Conservation (phyloP, 2,888 invertebrate species). For the Enchytraeus crypticus region DNA sequence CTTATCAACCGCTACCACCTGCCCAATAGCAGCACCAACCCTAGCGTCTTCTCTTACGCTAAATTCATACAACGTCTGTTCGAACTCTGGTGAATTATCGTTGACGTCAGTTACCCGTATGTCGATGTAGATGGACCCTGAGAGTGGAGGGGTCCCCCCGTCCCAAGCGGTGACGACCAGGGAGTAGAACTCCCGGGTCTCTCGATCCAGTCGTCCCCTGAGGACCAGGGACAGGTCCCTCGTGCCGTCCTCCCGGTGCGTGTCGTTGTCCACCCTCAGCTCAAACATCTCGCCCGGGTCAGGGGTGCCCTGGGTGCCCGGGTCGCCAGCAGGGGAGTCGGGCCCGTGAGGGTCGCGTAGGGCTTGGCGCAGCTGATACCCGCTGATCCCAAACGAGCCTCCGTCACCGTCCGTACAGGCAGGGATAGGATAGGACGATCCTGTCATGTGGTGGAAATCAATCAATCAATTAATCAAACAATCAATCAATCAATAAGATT, state of each 20-base stretch:
- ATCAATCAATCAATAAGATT: too few species aligned
- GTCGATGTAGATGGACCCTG: not conserved
- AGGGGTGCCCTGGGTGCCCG: not conserved
- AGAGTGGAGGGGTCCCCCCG: not conserved
- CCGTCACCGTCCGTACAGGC: slow-evolving; percentile 1
- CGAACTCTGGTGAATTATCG: slow-evolving; percentile 5
- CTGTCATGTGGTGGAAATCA: too few species aligned
- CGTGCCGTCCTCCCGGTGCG: not conserved
- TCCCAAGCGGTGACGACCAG: slow-evolving; percentile 6
- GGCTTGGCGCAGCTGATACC: not conserved
- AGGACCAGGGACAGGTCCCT: slow-evolving; percentile 6
- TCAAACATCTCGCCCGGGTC: slow-evolving; percentile 1
- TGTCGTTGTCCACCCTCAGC: not conserved
- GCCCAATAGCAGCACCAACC: not conserved
- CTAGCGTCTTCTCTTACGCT: not conserved
- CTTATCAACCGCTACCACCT: not conserved
- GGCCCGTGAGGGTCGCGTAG: not conserved
- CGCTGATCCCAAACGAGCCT: not conserved
- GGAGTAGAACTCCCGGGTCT: not conserved
- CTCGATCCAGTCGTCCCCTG: not conserved
- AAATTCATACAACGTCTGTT: slow-evolving; percentile 8
- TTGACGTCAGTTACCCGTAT: slow-evolving; percentile 1
- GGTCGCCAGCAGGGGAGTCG: not conserved
- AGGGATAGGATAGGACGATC: slow-evolving; percentile 1
- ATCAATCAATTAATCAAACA: too few species aligned